Evolutionary conservation across 2,888 invertebrate species (phyloP).

Genomic region (Drosophila borborema): DNA sequence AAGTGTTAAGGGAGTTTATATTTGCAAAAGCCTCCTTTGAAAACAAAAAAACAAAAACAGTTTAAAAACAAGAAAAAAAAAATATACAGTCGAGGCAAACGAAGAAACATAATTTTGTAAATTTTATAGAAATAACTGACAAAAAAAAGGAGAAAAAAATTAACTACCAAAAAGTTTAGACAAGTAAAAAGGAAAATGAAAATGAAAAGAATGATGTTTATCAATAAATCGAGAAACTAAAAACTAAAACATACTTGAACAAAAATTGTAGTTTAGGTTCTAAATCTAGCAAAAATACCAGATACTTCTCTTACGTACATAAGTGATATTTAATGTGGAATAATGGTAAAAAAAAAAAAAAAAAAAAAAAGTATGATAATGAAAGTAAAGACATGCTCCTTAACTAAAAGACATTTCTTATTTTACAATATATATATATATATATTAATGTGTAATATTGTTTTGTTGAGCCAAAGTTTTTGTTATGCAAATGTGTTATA

Average conservation of each 20-base stretch:
- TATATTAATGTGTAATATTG: slow-evolving; percentile 39
- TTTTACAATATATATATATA: slow-evolving; percentile 18
- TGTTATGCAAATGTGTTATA: slow-evolving; percentile 58
- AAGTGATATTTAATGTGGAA: slow-evolving; percentile 77
- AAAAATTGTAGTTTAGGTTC: slow-evolving; percentile 73
- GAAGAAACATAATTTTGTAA: slow-evolving; percentile 81
- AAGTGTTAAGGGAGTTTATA: slow-evolving; percentile 66
- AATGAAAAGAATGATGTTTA: slow-evolving; percentile 49
- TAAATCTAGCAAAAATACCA: slow-evolving; percentile 64
- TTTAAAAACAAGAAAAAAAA: slow-evolving; percentile 21
- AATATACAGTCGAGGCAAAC: slow-evolving; percentile 44
- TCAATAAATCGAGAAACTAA: slow-evolving; percentile 54
- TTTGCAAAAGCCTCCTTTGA: slow-evolving; percentile 25
- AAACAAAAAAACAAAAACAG: slow-evolving; percentile 19
- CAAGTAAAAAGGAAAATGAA: slow-evolving; percentile 26
- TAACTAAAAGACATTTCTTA: slow-evolving; percentile 19
- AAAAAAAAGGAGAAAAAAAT: slow-evolving; percentile 48
- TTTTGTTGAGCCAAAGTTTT: slow-evolving; percentile 54
- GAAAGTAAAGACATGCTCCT: slow-evolving; percentile 25
- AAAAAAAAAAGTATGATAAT: slow-evolving; percentile 26
- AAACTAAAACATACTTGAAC: slow-evolving; percentile 50
- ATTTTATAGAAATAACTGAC: slow-evolving; percentile 80
- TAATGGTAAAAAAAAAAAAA: slow-evolving; percentile 42
- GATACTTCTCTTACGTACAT: slow-evolving; percentile 76
- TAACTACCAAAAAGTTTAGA: slow-evolving; percentile 51